Percentiles rank a stretch among this genome's conserved stretches.
Conservation (phyloP, 2,113 vertebrate species). For the Podarcis muralis region DNA sequence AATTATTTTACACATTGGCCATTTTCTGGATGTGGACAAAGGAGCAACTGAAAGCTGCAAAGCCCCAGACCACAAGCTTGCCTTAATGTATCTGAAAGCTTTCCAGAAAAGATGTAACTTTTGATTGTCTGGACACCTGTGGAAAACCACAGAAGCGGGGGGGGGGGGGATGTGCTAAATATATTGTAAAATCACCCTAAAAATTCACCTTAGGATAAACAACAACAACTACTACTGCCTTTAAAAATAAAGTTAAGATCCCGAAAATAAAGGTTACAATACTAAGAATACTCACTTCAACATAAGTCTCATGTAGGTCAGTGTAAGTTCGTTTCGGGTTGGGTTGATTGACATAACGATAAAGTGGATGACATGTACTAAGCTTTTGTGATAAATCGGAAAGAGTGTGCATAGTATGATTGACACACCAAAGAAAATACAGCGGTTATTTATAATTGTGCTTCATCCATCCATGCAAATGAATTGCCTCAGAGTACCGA, state of each 20-base stretch:
- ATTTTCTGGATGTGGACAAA: too few relatives aligned
- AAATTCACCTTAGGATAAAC: background rate
- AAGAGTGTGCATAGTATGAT: background rate
- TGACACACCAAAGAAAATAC: conserved; percentile 22
- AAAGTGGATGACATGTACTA: background rate
- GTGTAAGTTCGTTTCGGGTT: background rate
- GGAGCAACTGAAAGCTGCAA: too few relatives aligned
- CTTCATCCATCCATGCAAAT: background rate
- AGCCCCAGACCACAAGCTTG: too few relatives aligned
- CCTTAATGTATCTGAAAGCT: background rate
- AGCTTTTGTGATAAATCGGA: background rate
- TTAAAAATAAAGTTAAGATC: too few relatives aligned
- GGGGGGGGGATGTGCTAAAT: background rate
- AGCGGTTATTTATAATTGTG: conserved; percentile 1
- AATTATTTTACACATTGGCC: too few relatives aligned
- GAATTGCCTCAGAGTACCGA: conserved; percentile 36
- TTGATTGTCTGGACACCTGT: background rate
- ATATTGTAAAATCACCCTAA: background rate
- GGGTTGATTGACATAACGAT: background rate
- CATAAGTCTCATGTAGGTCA: too few relatives aligned
- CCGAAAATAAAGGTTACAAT: too few relatives aligned
- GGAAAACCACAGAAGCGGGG: background rate
- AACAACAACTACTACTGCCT: too few relatives aligned
- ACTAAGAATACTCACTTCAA: background rate
- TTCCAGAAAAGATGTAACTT: too few relatives aligned